Base-by-base conservation (phyloP, 2,797 vertebrate species). In the Schizopygopsis pylzovi region DNA sequence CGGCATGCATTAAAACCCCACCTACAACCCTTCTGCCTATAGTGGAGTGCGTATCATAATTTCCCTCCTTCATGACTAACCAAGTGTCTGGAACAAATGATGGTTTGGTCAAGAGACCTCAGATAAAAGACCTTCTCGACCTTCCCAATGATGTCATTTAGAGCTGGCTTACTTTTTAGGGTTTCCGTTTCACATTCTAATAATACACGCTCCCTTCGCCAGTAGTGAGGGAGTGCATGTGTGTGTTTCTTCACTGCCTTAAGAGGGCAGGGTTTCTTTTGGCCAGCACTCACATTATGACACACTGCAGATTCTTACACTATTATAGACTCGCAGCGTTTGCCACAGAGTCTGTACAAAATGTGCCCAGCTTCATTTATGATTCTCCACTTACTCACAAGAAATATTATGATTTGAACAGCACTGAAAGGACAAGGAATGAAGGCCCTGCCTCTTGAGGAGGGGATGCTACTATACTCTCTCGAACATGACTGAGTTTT, bases 91-190 rank as follows among this genome's bases (percentile, higher is more conserved):
- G 39, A 87, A 79, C 47, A 79, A 86, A 72, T 81, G 54, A 82
- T 15, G 54, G 45, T 68, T 83, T 49, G 71, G 72, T 86, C 81
- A 59, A 83, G 33, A 59, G 73, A 22, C 37, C 76, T 61, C n/a
- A 16, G 41, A 63, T 52, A 79, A 80, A 73, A 70, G 20, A 28
- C 16, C 78, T 73, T 41, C 52, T 45, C 18, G 20, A 28, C 16
- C 78, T 73, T 41, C 52, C 56, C 18, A 56, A 65, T 82, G 45
- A 85, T 25, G 71, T 76, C 28, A 76, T 54, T 72, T 68, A 18
- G 43, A 63, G 15, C 71, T n/a, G 20, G 47, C 28, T 78, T 81
- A 82, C 88, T 88, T 87, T 91, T 85, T 76, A 82, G 61, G 70
- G 73, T 79, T 76, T 85, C 83, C 63, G 88, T 85, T 86, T 76